These are phyloP conservation scores for Oreamnos americanus DNA, from an alignment of 2,113 vertebrate species.

Conservation along the genomic window DNA sequence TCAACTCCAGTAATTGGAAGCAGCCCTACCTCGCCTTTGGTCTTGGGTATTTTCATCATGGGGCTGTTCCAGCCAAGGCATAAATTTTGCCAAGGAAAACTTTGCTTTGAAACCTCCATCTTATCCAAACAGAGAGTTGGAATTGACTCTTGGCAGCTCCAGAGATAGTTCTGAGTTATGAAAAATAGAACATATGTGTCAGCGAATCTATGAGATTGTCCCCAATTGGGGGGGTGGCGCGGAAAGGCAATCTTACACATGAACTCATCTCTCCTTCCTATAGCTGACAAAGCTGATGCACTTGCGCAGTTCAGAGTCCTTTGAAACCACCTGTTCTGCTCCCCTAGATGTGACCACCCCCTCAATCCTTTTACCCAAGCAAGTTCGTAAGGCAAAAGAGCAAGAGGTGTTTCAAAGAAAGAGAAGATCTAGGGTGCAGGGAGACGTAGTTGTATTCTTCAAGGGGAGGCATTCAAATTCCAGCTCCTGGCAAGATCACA, in stretches of 20 bases:
- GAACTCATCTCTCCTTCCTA: background rate
- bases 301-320: background rate
- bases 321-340: background rate
- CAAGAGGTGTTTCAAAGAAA: background rate
- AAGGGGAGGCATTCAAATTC: background rate
- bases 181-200: background rate
- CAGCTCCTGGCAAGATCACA: background rate
- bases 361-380: background rate
- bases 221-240: background rate
- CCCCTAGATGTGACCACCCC: background rate
- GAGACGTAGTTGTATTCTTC: background rate
- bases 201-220: background rate
- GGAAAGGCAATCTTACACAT: background rate
- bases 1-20: constrained; percentile 59
- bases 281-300: background rate
- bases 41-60: constrained; percentile 65
- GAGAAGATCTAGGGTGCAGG: background rate
- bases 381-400: background rate
- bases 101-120: constrained; percentile 77
- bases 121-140: constrained; percentile 75
- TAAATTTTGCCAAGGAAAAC: constrained; percentile 79
- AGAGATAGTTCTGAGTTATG: constrained; percentile 56
- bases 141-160: constrained; percentile 73
- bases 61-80: constrained; percentile 57
- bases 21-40: constrained; percentile 67